phyloP scores from a whole-genome alignment of 2,888 invertebrate genomes.

The Mantis religiosa region DNA sequence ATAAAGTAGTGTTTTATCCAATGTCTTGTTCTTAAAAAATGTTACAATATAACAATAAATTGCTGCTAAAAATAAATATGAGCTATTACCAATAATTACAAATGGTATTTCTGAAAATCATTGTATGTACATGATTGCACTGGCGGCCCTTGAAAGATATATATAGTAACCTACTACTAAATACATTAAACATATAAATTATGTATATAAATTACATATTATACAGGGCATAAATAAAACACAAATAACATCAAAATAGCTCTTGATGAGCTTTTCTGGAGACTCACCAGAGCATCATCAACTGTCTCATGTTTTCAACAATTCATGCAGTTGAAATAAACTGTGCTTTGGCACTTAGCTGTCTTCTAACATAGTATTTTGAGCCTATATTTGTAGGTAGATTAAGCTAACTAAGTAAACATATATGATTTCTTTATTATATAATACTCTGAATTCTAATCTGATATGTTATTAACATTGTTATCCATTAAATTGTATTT shows the following conservation, averaged over 20 bases:
- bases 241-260: not conserved
- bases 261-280: not conserved
- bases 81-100: not conserved
- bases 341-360: not conserved
- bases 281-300: too few species aligned
- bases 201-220: not conserved
- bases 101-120: slow-evolving; percentile 19
- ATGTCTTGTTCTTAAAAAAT: not conserved
- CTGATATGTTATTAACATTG: not conserved
- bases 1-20: too few species aligned
- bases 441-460: not conserved
- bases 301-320: not conserved
- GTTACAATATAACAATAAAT: not conserved
- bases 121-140: slow-evolving; percentile 34
- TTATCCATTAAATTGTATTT: too few species aligned
- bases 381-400: not conserved
- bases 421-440: not conserved
- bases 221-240: not conserved
- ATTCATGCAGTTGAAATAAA: not conserved
- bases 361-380: not conserved
- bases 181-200: not conserved
- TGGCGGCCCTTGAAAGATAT: slow-evolving; percentile 33
- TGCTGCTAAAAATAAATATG: not conserved
- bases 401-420: not conserved
- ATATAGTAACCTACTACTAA: not conserved